Conservation (phyloP, 2,113 vertebrate genomes). For the Bungarus multicinctus region DNA sequence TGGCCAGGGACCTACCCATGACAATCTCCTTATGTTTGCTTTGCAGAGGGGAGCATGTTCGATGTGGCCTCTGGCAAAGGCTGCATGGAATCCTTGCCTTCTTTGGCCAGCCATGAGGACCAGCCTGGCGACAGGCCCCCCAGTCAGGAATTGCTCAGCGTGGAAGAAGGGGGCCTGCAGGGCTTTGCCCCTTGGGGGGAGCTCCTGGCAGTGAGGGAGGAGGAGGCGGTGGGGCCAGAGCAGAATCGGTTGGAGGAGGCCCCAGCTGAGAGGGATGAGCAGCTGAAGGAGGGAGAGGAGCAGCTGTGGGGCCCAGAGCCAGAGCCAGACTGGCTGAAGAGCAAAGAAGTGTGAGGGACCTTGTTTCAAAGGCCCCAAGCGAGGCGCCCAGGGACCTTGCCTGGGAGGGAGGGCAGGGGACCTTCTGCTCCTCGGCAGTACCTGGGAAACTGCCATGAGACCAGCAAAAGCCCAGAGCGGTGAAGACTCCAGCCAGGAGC, state of each 20-base stretch:
- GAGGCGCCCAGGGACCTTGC: not conserved
- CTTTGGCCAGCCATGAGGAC: constrained; percentile 80
- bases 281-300: not conserved
- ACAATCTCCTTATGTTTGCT: not conserved
- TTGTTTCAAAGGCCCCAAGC: not conserved
- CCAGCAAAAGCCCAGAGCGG: not conserved
- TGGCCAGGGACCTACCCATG: not conserved
- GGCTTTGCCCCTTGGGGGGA: not conserved
- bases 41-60: constrained; percentile 95
- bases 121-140: constrained; percentile 74
- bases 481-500: not conserved
- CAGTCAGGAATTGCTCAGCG: constrained; percentile 68
- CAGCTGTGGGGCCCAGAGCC: not conserved
- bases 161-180: rapidly evolving
- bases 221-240: not conserved
- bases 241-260: not conserved
- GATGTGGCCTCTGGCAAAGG: constrained; percentile 94
- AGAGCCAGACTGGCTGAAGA: not conserved
- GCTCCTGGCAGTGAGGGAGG: not conserved
- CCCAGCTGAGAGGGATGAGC: not conserved
- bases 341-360: not conserved
- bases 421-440: not conserved
- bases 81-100: constrained; percentile 84
- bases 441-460: not conserved
- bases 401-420: not conserved